A percentile compares a stretch with the other conserved stretches of the same genome.
Conservation (phyloP, 2,888 invertebrate species). For the Dichetophora obliterata region DNA sequence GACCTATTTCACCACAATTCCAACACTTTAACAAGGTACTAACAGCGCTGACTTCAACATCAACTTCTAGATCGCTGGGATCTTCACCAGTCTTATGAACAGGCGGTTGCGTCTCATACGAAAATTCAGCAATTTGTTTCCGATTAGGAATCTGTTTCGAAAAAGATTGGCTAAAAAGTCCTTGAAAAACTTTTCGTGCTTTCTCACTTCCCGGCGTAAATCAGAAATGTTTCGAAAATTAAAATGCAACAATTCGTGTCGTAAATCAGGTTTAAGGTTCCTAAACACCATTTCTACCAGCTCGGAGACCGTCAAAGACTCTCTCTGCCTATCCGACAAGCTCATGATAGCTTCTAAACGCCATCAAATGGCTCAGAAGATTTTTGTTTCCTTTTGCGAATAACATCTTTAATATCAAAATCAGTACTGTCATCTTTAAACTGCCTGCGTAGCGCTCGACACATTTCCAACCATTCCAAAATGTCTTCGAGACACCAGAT, state of each 20-base stretch:
- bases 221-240: too few species aligned
- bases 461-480: constrained; percentile 27
- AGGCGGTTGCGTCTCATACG: too few species aligned
- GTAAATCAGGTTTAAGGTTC: constrained; percentile 24
- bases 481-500: too few species aligned
- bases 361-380: too few species aligned
- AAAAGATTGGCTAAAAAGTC: not conserved
- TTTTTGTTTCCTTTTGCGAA: too few species aligned
- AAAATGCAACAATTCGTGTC: not conserved
- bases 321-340: constrained; percentile 29
- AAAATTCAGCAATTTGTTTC: too few species aligned
- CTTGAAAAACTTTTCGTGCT: constrained; percentile 25
- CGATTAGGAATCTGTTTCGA: not conserved
- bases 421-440: too few species aligned
- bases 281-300: constrained; percentile 27
- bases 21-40: constrained; percentile 21
- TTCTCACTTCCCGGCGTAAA: not conserved
- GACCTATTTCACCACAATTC: constrained; percentile 30
- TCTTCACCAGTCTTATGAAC: too few species aligned
- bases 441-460: constrained; percentile 19
- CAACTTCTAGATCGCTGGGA: too few species aligned
- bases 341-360: constrained; percentile 27
- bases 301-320: constrained; percentile 12
- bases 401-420: too few species aligned
- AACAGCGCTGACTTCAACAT: not conserved